A percentile compares a stretch with the other conserved stretches of the same genome.
Evolutionary conservation across 1,140 invertebrate genomes (phyloP).

Genomic region (Polyergus mexicanus): DNA sequence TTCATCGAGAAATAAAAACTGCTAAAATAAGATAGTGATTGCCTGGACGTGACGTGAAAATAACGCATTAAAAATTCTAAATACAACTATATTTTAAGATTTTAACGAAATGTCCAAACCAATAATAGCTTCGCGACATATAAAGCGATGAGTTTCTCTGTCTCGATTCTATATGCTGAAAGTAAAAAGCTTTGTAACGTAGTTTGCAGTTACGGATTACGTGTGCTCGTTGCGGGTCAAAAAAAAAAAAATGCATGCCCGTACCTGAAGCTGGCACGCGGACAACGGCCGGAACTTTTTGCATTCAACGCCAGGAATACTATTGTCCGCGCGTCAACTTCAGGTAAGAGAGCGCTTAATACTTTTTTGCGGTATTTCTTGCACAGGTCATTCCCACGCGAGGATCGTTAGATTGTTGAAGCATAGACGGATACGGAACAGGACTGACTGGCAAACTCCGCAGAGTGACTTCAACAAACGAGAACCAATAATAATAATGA

Average conservation of each 20-base stretch:
- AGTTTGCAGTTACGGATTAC: conserved; percentile 61
- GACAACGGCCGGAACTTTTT: conserved; percentile 68
- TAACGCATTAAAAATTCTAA: background rate
- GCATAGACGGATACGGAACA: conserved; percentile 29
- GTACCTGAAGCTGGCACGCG: conserved; percentile 72
- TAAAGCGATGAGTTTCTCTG: conserved; percentile 47
- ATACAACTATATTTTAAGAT: conserved; percentile 2
- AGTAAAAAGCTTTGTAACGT: conserved; percentile 51
- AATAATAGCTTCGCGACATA: conserved; percentile 31
- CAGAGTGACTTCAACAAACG: conserved; percentile 20
- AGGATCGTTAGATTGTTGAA: conserved; percentile 46
- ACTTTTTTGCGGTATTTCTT: conserved; percentile 45
- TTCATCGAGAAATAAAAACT: conserved; percentile 12
- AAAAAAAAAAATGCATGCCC: conserved; percentile 67
- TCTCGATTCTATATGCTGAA: conserved; percentile 60
- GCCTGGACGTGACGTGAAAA: background rate
- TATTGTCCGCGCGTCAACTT: conserved; percentile 71
- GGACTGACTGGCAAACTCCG: conserved; percentile 4
- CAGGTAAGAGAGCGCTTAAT: conserved; percentile 67
- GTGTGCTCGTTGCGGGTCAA: conserved; percentile 49
- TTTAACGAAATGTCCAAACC: conserved; percentile 36
- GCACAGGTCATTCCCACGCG: conserved; percentile 41
- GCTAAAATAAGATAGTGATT: conserved; percentile 7
- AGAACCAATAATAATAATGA: background rate
- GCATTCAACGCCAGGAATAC: conserved; percentile 19